Conservation (phyloP, 2,113 vertebrate species). For the Bufo bufo region DNA sequence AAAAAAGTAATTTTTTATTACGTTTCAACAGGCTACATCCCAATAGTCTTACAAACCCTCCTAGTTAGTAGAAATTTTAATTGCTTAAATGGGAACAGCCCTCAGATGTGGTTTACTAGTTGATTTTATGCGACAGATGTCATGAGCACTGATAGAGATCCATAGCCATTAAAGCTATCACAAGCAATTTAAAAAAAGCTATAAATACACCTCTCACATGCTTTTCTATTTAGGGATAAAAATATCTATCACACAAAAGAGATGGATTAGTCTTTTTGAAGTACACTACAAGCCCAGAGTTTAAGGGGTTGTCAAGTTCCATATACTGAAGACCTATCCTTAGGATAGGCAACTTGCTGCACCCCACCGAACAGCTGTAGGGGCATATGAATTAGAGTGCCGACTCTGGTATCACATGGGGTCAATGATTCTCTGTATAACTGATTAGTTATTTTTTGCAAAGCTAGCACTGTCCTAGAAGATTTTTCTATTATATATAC, state of each 20-base stretch:
- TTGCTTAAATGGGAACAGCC: background rate
- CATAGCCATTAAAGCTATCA: background rate
- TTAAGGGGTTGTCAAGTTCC: no score
- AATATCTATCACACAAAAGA: no score
- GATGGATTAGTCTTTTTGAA: no score
- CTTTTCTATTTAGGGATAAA: no score
- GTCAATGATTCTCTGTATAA: background rate
- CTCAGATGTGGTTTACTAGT: background rate
- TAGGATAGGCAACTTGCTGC: no score
- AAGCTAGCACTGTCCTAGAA: background rate
- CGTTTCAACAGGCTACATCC: background rate
- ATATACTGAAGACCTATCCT: no score
- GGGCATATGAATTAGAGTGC: background rate
- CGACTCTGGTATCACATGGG: background rate
- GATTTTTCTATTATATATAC: slow-evolving; percentile 5
- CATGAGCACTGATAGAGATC: background rate
- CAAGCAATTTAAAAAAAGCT: no score
- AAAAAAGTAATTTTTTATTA: background rate
- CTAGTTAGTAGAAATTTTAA: background rate
- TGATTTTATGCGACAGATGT: background rate
- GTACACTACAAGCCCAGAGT: no score
- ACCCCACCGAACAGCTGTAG: no score
- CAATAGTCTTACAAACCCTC: background rate
- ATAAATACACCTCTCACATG: no score
- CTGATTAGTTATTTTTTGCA: background rate